These are phyloP conservation scores for Campodea augens DNA, from an alignment of 1,140 invertebrate genomes.

Conservation along the genomic window DNA sequence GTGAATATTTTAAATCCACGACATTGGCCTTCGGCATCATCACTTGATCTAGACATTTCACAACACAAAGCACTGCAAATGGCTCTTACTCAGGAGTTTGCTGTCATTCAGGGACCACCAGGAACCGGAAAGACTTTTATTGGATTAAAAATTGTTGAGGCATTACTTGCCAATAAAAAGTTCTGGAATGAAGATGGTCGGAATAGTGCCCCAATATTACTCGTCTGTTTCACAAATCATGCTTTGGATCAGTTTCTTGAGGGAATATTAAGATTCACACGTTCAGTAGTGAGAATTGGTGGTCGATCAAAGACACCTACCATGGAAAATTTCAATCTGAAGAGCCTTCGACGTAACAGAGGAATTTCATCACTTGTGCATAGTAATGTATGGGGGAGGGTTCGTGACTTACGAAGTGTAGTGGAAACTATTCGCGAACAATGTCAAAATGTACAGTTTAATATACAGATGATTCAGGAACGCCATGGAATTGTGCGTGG, in stretches of 20 bases:
- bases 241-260: constrained; percentile 40
- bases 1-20: too few relatives aligned
- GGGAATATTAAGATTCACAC: constrained; percentile 22
- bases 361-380: background rate
- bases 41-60: constrained; percentile 17
- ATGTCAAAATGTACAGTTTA: background rate
- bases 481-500: background rate
- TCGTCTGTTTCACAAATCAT: constrained; percentile 39
- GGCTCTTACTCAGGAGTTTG: constrained; percentile 18
- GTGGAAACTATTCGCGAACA: background rate
- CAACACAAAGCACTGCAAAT: constrained; percentile 17
- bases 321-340: constrained; percentile 11
- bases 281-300: constrained; percentile 28
- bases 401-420: background rate
- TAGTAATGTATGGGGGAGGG: background rate
- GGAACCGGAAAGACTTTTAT: constrained; percentile 34
- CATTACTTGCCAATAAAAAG: constrained; percentile 16
- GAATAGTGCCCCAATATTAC: constrained; percentile 25
- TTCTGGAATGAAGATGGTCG: constrained; percentile 9
- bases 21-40: constrained; percentile 14
- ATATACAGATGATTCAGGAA: background rate
- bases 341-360: constrained; percentile 3
- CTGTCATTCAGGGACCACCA: constrained; percentile 37
- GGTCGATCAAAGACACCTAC: constrained; percentile 23
- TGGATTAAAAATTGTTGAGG: constrained; percentile 21